A percentile compares a stretch with the other conserved stretches of the same genome.
Conservation (phyloP, 2,113 vertebrate genomes). For the Phaethornis superciliosus region DNA sequence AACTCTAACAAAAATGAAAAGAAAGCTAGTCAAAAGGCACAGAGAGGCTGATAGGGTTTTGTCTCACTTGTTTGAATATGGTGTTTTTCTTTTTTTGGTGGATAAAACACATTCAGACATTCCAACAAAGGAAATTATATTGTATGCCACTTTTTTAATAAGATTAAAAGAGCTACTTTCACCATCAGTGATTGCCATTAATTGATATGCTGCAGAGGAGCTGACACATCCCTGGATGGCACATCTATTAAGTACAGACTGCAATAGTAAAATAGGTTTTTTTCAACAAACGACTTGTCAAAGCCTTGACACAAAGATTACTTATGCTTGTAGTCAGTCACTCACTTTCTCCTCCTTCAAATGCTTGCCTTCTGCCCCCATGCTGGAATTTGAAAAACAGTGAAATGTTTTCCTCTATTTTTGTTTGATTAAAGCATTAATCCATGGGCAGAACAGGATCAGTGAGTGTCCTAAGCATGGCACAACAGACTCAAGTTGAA, state of each 20-base stretch:
- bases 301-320: slow-evolving; percentile 57
- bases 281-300: slow-evolving; percentile 63
- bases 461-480: background rate
- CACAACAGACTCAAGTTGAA: fast-evolving
- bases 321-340: slow-evolving; percentile 50
- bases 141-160: slow-evolving; percentile 43
- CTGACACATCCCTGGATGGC: slow-evolving; percentile 46
- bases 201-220: slow-evolving; percentile 54
- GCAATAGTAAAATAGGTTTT: slow-evolving; percentile 61
- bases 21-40: background rate
- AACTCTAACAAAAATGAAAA: background rate
- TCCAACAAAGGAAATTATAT: slow-evolving; percentile 35
- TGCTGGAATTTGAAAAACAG: background rate
- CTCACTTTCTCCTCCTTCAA: slow-evolving; percentile 34
- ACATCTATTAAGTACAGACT: slow-evolving; percentile 58
- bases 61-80: background rate
- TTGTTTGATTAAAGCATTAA: background rate
- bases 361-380: background rate
- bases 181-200: slow-evolving; percentile 53
- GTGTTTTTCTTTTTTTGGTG: background rate
- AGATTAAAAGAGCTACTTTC: slow-evolving; percentile 64
- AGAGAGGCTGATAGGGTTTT: background rate
- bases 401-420: background rate
- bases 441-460: background rate
- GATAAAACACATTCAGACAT: background rate